These are phyloP conservation scores for Orchestia grillus DNA, from an alignment of 1,140 invertebrate species.

Conservation along the genomic window DNA sequence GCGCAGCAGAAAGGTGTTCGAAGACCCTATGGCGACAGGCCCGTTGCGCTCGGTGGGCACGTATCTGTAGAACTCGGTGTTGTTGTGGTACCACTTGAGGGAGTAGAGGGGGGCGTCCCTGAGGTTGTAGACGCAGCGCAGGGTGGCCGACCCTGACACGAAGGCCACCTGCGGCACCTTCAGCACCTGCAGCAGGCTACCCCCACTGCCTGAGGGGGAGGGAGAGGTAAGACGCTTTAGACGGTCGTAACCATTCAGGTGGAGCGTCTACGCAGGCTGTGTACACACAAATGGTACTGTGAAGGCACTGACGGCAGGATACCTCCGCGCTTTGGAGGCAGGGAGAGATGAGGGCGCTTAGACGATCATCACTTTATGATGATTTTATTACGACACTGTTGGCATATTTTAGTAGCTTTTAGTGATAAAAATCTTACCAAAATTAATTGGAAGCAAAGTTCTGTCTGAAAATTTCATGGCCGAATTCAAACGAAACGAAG, in stretches of 20 bases:
- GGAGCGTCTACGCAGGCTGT: not conserved
- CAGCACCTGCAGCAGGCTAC: slow-evolving; percentile 50
- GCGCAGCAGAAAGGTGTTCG: slow-evolving; percentile 21
- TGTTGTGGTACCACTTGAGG: too few species aligned
- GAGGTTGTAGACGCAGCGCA: slow-evolving; percentile 48
- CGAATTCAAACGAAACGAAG: not conserved
- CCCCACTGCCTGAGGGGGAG: not conserved
- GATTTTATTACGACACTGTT: not conserved
- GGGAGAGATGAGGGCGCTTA: not conserved
- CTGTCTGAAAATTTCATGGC: not conserved
- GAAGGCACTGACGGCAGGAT: slow-evolving; percentile 26
- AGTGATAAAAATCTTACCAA: not conserved
- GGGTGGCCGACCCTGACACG: not conserved
- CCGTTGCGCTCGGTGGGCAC: slow-evolving; percentile 57
- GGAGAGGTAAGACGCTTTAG: not conserved
- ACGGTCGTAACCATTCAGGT: not conserved
- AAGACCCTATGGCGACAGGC: slow-evolving; percentile 42
- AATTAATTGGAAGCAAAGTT: not conserved
- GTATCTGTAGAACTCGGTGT: too few species aligned
- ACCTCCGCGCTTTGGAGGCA: not conserved
- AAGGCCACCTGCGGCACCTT: slow-evolving; percentile 51
- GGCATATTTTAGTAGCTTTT: not conserved
- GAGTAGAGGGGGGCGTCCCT: too few species aligned
- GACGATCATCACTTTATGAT: not conserved
- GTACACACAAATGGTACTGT: slow-evolving; percentile 7